phyloP scores from a whole-genome alignment of 1,140 invertebrate species.

The Ditylenchus dipsaci region DNA sequence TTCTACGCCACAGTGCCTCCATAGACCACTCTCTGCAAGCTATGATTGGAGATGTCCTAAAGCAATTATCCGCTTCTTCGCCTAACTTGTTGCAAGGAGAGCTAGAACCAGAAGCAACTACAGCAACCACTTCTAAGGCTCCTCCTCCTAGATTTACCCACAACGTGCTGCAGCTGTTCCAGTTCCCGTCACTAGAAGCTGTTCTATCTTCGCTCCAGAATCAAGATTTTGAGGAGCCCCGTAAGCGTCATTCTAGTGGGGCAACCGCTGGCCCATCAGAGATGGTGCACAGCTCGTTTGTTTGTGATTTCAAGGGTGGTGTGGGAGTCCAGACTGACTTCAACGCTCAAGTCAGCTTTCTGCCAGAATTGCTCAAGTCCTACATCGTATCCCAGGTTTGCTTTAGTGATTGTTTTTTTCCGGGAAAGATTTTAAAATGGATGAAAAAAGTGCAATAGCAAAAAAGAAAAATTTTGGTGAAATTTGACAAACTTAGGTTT shows the following conservation, averaged over 20 bases:
- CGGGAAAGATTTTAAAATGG: too few species aligned
- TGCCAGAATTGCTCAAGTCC: constrained; percentile 49
- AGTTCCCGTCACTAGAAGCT: constrained; percentile 51
- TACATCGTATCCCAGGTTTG: constrained; percentile 19
- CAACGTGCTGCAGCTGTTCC: constrained; percentile 49
- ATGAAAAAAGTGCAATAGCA: too few species aligned
- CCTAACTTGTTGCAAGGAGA: neutral
- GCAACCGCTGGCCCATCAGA: neutral
- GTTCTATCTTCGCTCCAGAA: constrained; percentile 41
- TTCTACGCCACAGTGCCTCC: constrained; percentile 38
- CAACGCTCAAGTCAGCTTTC: constrained; percentile 54
- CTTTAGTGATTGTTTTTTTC: too few species aligned
- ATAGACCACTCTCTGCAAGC: constrained; percentile 20
- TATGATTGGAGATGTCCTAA: constrained; percentile 41
- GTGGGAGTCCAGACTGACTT: constrained; percentile 52
- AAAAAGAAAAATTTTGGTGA: too few species aligned
- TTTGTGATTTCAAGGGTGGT: constrained; percentile 49
- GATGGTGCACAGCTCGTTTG: constrained; percentile 41
- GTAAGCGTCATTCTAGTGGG: neutral
- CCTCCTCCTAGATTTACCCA: constrained; percentile 28
- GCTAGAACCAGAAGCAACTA: neutral
- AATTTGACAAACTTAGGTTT: too few species aligned
- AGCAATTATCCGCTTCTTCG: constrained; percentile 18
- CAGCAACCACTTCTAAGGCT: neutral
- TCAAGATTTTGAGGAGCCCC: neutral